Conservation (phyloP, 2,888 invertebrate genomes). For the Pterobdella sp. region DNA sequence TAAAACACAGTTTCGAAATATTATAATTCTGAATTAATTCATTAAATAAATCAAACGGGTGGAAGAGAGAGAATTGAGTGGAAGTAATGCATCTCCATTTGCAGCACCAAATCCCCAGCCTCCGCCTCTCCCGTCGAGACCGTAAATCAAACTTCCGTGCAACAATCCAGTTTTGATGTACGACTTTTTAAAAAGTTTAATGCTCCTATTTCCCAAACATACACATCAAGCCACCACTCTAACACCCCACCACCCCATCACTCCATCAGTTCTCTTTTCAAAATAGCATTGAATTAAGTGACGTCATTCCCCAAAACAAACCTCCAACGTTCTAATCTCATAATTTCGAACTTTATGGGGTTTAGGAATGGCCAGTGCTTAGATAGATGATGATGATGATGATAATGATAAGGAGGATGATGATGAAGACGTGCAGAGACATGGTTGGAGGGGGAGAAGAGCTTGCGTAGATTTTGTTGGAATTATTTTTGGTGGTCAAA, state of each 20-base stretch:
- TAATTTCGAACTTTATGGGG: too few species aligned
- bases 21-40: too few species aligned
- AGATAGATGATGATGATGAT: constrained; percentile 22
- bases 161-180: neutral
- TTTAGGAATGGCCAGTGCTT: constrained; percentile 8
- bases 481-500: neutral
- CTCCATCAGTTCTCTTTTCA: neutral
- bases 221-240: neutral
- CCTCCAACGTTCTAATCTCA: too few species aligned
- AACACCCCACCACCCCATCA: neutral
- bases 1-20: too few species aligned
- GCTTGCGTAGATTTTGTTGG: neutral
- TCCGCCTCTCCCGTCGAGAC: constrained; percentile 9
- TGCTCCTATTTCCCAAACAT: neutral
- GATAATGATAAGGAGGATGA: constrained; percentile 24
- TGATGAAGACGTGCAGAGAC: constrained; percentile 20
- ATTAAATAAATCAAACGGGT: too few species aligned
- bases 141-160: constrained; percentile 25
- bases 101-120: constrained; percentile 19
- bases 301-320: too few species aligned
- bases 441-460: constrained; percentile 4
- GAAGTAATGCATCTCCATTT: constrained; percentile 29
- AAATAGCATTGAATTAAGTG: too few species aligned
- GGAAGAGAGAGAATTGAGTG: constrained; percentile 1
- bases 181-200: neutral